A percentile compares a stretch with the other conserved stretches of the same genome.
Evolutionary conservation across 2,113 vertebrate species (phyloP).

Genomic region (Miniopterus natalensis): DNA sequence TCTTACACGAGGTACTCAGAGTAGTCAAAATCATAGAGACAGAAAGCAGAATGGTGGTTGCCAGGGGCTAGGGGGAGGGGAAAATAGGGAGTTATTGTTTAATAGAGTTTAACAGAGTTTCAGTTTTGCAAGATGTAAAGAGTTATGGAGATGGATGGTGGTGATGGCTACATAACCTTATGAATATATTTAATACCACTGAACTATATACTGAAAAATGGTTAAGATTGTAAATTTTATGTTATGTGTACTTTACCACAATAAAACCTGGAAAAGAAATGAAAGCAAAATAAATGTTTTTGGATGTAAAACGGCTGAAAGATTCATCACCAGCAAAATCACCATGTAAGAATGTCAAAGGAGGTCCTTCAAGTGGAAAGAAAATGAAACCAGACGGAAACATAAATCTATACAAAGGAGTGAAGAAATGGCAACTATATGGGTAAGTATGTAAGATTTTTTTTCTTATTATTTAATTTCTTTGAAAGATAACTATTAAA

Average conservation of each 20-base stretch:
- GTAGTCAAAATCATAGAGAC: not conserved
- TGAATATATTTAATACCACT: not conserved
- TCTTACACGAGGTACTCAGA: not conserved
- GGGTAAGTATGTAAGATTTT: not conserved
- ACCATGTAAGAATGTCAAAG: not conserved
- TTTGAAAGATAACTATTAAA: not conserved
- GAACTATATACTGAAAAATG: not conserved
- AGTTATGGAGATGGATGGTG: not conserved
- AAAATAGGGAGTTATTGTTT: not conserved
- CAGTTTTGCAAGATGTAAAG: not conserved
- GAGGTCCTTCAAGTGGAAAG: not conserved
- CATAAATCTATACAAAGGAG: not conserved
- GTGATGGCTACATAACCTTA: not conserved
- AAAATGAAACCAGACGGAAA: not conserved
- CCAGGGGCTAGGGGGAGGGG: not conserved
- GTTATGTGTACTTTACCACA: not conserved
- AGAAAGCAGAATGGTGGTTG: not conserved
- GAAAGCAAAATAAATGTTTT: not conserved
- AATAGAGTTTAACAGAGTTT: not conserved
- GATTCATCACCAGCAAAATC: not conserved
- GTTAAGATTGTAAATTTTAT: not conserved
- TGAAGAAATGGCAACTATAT: not conserved
- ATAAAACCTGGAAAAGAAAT: not conserved
- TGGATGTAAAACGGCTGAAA: not conserved
- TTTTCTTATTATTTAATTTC: slow-evolving; percentile 14